These are phyloP conservation scores for Athalia circularis DNA, from an alignment of 2,888 invertebrate species.

Conservation along the genomic window DNA sequence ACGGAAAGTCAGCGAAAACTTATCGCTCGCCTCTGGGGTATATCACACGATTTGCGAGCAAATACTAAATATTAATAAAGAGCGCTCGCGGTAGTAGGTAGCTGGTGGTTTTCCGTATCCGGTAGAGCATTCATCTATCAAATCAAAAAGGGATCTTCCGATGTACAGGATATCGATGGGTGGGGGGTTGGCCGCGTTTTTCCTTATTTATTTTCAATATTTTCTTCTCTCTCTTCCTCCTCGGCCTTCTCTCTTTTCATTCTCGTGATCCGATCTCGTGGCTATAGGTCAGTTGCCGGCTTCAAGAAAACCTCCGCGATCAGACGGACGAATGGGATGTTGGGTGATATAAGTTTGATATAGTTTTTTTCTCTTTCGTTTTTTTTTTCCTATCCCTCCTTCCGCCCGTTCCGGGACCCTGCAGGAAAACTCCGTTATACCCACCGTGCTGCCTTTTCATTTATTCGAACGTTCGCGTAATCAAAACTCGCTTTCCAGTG, in stretches of 20 bases:
- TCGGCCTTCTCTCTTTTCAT: neutral
- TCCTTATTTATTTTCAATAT: neutral
- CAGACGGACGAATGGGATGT: neutral
- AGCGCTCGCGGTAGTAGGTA: neutral
- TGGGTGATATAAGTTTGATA: slow-evolving; percentile 40
- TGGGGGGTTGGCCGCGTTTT: neutral
- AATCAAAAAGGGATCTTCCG: slow-evolving; percentile 27
- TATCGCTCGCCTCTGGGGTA: slow-evolving; percentile 22
- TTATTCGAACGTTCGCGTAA: slow-evolving; percentile 54
- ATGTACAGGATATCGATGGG: neutral
- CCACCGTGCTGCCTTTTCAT: slow-evolving; percentile 46
- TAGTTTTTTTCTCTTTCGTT: slow-evolving; percentile 23
- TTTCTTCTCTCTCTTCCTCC: neutral
- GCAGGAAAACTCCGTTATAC: too few species aligned
- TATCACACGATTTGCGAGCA: slow-evolving; percentile 36
- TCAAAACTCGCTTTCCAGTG: slow-evolving; percentile 52
- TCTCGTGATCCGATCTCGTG: slow-evolving; percentile 5
- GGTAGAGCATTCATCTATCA: slow-evolving; percentile 30
- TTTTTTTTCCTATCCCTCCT: neutral
- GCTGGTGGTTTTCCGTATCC: neutral
- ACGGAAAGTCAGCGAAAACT: slow-evolving; percentile 34
- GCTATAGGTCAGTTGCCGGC: slow-evolving; percentile 2
- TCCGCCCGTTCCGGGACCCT: neutral
- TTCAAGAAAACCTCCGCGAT: neutral
- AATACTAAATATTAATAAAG: slow-evolving; percentile 54